These are phyloP conservation scores for Ennomos erosarius DNA, from an alignment of 2,888 invertebrate genomes.

Conservation along the genomic window DNA sequence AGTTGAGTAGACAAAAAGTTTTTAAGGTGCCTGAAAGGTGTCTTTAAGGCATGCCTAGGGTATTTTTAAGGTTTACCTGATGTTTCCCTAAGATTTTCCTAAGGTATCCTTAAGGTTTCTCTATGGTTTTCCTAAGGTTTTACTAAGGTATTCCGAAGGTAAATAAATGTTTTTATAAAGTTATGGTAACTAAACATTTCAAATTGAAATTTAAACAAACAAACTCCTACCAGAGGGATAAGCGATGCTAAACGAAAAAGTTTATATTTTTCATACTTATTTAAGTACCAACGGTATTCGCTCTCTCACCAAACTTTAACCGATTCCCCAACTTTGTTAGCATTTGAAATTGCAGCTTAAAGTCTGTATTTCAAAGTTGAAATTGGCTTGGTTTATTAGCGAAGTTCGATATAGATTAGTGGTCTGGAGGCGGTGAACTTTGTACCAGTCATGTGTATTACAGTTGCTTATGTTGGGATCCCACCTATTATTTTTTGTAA, in stretches of 20 bases:
- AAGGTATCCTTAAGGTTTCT: too few species aligned
- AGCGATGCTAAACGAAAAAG: slow-evolving; percentile 28
- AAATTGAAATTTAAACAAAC: slow-evolving; percentile 12
- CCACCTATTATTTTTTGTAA: too few species aligned
- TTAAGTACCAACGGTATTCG: slow-evolving; percentile 23
- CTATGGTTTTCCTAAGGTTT: too few species aligned
- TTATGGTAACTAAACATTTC: too few species aligned
- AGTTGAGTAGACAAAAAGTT: too few species aligned
- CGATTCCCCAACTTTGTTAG: slow-evolving; percentile 21
- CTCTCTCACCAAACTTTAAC: slow-evolving; percentile 31
- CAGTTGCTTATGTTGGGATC: slow-evolving; percentile 7
- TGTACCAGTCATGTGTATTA: slow-evolving; percentile 33
- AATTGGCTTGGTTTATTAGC: slow-evolving; percentile 58
- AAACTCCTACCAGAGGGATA: slow-evolving; percentile 15
- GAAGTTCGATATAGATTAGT: slow-evolving; percentile 69
- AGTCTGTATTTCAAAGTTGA: slow-evolving; percentile 51
- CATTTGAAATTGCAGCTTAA: slow-evolving; percentile 46
- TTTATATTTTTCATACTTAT: slow-evolving; percentile 37
- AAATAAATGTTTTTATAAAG: too few species aligned
- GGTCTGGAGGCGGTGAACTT: slow-evolving; percentile 52
- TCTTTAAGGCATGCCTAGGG: too few species aligned
- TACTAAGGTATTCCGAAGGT: too few species aligned
- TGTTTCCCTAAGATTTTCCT: too few species aligned
- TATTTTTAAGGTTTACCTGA: too few species aligned
- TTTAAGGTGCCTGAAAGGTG: too few species aligned